Base-by-base conservation (phyloP, 2,797 vertebrate genomes). In the Hapalemur alaotrensis region DNA sequence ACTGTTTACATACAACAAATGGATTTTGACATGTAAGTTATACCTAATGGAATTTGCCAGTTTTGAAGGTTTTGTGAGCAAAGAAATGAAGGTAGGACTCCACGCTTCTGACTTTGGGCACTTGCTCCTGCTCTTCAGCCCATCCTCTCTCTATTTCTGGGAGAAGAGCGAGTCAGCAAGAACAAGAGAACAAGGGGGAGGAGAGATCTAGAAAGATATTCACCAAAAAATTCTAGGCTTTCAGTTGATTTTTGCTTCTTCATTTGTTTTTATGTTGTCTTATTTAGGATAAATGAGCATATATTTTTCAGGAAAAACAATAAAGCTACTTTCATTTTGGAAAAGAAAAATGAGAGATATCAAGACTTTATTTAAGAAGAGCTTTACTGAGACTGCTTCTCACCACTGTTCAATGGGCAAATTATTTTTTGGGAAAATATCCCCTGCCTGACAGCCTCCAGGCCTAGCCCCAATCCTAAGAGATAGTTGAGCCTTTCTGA, bases 291-390 rank as follows among this genome's bases (percentile, higher is more conserved):
- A 93, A 95, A 89, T 57, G 28, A 72, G 38, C 30, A 75, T 63
- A 30, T 52, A 52, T 76, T 84, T 41, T 96, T 65, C 32, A 91
- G 57, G 72, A 38, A 93, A 95, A 59, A 22, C 32, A 52, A 14
- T 57, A 81, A 67, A 88, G 13, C 48, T 83, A 2, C 83, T 95
- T 96, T 75, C 22, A 32, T 92, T 76, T 96, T 67, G 12, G 61
- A 81, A 86, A 87, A 41, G 65, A 54, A 81, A 95, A 95, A 89
- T 12, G 32, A 63, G 10, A 76, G 14, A 83, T 81, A 41, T 2
- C 38, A 86, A 86, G 4, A 73, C 46, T 86, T 76, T 32, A 22
- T 57, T 79, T 80, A 84, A 83, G 79, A 93, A 48, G 32, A 91
- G 2, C 22, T 69, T 0, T 72, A 32, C 43, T 59, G 35, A 79